Conservation (phyloP, 37 sponge, comb jelly and placozoan genomes). For the Corticium candelabrum region DNA sequence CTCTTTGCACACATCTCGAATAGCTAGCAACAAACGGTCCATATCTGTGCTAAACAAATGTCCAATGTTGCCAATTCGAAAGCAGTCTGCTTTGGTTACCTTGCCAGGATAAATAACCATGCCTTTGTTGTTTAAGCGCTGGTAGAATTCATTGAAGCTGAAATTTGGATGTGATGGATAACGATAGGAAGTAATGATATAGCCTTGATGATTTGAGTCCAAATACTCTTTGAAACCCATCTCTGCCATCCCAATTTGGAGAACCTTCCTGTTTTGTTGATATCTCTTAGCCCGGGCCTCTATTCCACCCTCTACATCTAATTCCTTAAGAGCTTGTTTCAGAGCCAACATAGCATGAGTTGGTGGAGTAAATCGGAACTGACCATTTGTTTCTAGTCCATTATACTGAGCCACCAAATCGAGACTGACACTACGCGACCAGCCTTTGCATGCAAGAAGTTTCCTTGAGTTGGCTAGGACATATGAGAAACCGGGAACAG, state of each 20-base stretch:
- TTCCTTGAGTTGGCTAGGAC: constrained; percentile 6
- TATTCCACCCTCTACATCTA: constrained; percentile 8
- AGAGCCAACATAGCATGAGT: constrained; percentile 16
- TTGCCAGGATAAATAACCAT: constrained; percentile 11
- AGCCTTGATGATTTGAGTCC: neutral
- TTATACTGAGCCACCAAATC: constrained; percentile 6
- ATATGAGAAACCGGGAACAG: constrained; percentile 14
- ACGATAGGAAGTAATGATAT: constrained; percentile 9
- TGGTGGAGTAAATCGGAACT: constrained; percentile 26
- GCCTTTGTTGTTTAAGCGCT: neutral
- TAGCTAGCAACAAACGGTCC: neutral
- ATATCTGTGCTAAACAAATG: neutral
- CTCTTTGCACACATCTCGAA: constrained; percentile 7
- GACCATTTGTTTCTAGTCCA: constrained; percentile 8
- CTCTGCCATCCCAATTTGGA: neutral
- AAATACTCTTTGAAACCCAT: neutral
- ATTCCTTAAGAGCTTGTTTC: constrained; percentile 10
- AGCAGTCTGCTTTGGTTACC: constrained; percentile 1
- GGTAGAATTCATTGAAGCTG: constrained; percentile 7
- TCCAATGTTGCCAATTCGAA: constrained; percentile 16
- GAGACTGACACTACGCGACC: neutral
- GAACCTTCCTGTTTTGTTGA: neutral
- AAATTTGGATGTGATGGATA: constrained; percentile 12
- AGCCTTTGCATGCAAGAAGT: neutral
- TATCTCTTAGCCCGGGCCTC: constrained; percentile 1